These are phyloP conservation scores for Martes martes DNA, from an alignment of 2,113 vertebrate species.

Conservation along the genomic window DNA sequence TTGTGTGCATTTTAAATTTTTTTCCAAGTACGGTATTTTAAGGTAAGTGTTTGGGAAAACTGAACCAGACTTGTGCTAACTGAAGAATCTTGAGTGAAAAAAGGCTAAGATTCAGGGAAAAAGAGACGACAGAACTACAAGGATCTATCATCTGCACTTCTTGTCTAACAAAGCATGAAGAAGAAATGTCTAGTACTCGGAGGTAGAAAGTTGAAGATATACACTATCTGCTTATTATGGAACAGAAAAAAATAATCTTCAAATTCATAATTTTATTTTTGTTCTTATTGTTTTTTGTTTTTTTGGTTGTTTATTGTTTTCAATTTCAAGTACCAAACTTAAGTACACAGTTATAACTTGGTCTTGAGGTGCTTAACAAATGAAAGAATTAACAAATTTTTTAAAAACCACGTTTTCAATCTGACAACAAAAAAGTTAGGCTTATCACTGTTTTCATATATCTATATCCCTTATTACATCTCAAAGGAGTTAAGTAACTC, in stretches of 20 bases:
- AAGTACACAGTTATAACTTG: neutral
- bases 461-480: neutral
- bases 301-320: neutral
- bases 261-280: neutral
- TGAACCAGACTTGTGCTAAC: neutral
- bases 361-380: neutral
- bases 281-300: neutral
- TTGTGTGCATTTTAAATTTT: neutral
- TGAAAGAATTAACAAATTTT: neutral
- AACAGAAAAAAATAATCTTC: neutral
- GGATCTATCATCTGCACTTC: neutral
- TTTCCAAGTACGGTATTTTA: neutral
- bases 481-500: conserved; percentile 10
- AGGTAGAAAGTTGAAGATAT: neutral
- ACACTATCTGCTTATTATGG: neutral
- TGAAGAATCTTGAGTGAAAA: neutral
- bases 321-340: neutral
- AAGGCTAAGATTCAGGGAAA: neutral
- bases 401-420: neutral
- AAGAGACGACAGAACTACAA: neutral
- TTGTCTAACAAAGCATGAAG: neutral
- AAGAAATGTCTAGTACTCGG: neutral
- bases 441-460: neutral
- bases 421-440: neutral
- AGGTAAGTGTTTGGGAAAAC: neutral